phyloP scores from a whole-genome alignment of 2,113 vertebrate species.

The Heterotilapia buettikoferi region DNA sequence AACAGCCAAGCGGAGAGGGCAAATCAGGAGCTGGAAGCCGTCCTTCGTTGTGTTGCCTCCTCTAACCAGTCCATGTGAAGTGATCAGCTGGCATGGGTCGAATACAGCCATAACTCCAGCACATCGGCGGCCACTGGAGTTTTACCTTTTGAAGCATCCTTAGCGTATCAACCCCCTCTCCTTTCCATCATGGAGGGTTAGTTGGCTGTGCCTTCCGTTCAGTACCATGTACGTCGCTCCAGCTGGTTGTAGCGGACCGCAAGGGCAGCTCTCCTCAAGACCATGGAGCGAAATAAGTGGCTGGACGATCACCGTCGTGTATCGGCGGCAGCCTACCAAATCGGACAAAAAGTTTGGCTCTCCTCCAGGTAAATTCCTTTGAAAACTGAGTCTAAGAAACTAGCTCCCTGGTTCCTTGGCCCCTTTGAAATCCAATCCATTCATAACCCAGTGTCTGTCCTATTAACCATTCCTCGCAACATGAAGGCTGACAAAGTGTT shows the following conservation, averaged over 20 bases:
- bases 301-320: background rate
- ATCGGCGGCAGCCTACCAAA: background rate
- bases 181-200: background rate
- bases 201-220: background rate
- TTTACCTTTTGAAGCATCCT: background rate
- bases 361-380: background rate
- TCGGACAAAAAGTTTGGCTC: background rate
- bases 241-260: background rate
- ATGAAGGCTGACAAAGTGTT: background rate
- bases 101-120: background rate
- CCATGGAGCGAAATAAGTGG: background rate
- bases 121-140: background rate
- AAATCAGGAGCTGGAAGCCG: background rate
- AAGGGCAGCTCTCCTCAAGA: background rate
- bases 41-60: background rate
- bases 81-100: background rate
- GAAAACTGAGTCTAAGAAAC: background rate
- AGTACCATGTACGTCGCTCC: background rate
- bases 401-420: background rate
- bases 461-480: background rate
- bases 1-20: background rate
- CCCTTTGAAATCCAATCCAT: background rate
- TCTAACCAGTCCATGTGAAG: background rate
- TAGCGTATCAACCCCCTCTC: background rate
- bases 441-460: background rate